Base-by-base conservation (phyloP, 2,113 vertebrate species). In the Oenanthe oenanthe region DNA sequence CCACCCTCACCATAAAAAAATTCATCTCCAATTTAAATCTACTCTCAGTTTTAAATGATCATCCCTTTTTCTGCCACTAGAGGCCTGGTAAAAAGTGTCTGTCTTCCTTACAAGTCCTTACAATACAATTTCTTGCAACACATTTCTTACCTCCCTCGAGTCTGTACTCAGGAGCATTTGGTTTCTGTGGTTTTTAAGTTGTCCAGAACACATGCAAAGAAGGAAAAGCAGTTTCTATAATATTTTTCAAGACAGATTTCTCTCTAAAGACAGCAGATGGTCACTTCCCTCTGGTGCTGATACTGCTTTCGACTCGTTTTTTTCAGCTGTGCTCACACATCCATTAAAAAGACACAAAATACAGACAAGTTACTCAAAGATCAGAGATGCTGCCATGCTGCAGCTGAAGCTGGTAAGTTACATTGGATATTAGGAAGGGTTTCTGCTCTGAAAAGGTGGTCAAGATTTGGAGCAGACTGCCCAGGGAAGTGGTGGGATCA, bases 311-410 rank as follows among this genome's bases (percentile, higher is more conserved):
- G 3, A 65, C 53, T 50, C 48, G 83, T 67, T 60, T 93, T 78
- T 92, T 97, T 88, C 85, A 88, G 58, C 81, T 94, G 32, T 91
- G 77, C 42, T 92, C 87, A 80, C 28, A 81, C 53, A 73, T 58
- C 66, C 9, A 74, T 74, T 83, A 60, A 86, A 85, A 91, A 95
- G 28, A 63, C 40, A 62, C 48, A 72, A 6, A 81, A 92, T 51
- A 72, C 32, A 85, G 45, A 40, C 40, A 72, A 91, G 57, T 78
- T 43, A 32, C 32, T 71, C 51, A n/a, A 61, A 79, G 58, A 92
- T 43, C 77, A 93, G 74, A 82, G 45, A 29, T 19, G 15, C 42
- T 75, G 21, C 38, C 5, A 1, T 36, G 36, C 17, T 85, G 51
- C 36, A 67, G 0, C 4, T 67, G 48, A 84, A 60, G 36, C 2